A percentile compares a stretch with the other conserved stretches of the same genome.
These are phyloP conservation scores for Archips crataeganus DNA, from an alignment of 2,888 invertebrate genomes.

Conservation along the genomic window DNA sequence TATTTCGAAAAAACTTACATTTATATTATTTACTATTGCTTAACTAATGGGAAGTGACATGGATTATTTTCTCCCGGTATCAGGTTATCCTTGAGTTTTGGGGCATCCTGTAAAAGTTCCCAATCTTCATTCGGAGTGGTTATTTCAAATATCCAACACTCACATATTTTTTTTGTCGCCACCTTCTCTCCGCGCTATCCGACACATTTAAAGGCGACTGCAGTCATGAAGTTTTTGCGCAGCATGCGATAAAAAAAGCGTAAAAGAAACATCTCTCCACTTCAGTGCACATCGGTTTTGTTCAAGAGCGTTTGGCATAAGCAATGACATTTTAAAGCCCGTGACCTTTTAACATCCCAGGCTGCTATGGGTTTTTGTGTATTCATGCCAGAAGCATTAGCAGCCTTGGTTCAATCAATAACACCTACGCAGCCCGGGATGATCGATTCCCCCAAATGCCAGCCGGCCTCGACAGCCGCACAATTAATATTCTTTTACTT, in stretches of 20 bases:
- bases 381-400: conserved; percentile 21
- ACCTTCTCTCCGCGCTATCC: not conserved
- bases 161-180: not conserved
- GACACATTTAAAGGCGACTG: not conserved
- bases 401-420: conserved; percentile 35
- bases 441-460: conserved; percentile 51
- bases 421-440: conserved; percentile 47
- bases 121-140: not conserved
- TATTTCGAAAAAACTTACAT: no score
- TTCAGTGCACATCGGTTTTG: conserved; percentile 6
- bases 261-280: not conserved
- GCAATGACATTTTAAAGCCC: conserved; percentile 26
- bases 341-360: conserved; percentile 30
- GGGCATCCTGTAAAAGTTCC: no score
- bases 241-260: not conserved
- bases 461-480: conserved; percentile 39
- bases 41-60: no score
- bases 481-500: conserved; percentile 44
- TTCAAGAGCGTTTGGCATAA: conserved; percentile 12
- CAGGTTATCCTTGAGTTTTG: no score
- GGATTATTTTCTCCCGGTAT: no score
- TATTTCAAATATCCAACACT: not conserved
- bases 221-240: not conserved
- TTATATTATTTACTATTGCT: no score
- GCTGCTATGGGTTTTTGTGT: conserved; percentile 21